Evolutionary conservation across 2,888 invertebrate species (phyloP).

Genomic region (Trisateles emortualis): DNA sequence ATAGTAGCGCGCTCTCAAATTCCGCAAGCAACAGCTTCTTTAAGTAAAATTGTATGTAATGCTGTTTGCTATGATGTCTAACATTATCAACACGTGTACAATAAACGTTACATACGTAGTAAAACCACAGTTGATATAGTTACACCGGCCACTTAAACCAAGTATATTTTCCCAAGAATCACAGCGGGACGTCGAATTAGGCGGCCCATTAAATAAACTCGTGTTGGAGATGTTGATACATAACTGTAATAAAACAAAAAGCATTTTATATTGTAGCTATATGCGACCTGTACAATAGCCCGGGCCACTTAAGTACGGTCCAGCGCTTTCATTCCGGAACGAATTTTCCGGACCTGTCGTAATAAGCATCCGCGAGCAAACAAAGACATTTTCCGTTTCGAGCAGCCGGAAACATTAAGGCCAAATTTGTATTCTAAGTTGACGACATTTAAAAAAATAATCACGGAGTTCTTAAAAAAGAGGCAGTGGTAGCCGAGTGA

Average conservation of each 20-base stretch:
- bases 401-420: constrained; percentile 72
- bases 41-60: not conserved
- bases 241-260: constrained; percentile 76
- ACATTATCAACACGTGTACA: constrained; percentile 11
- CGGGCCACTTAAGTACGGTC: constrained; percentile 78
- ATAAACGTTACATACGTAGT: constrained; percentile 27
- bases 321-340: constrained; percentile 71
- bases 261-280: constrained; percentile 72
- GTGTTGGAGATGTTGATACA: constrained; percentile 75
- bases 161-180: constrained; percentile 46
- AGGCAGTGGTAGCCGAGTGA: too few species aligned
- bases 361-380: constrained; percentile 79
- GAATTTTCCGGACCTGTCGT: constrained; percentile 76
- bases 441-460: constrained; percentile 56
- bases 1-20: not conserved
- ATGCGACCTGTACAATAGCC: constrained; percentile 70
- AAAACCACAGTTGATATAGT: constrained; percentile 11
- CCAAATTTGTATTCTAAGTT: constrained; percentile 70
- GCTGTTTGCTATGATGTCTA: constrained; percentile 8
- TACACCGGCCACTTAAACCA: constrained; percentile 14
- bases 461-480: constrained; percentile 27
- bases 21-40: not conserved
- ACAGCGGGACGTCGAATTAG: constrained; percentile 57
- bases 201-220: constrained; percentile 71
- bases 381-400: constrained; percentile 77